Percentiles rank a stretch among this genome's conserved stretches.
These are phyloP conservation scores for Microchrysa polita DNA, from an alignment of 2,888 invertebrate genomes.

Conservation along the genomic window DNA sequence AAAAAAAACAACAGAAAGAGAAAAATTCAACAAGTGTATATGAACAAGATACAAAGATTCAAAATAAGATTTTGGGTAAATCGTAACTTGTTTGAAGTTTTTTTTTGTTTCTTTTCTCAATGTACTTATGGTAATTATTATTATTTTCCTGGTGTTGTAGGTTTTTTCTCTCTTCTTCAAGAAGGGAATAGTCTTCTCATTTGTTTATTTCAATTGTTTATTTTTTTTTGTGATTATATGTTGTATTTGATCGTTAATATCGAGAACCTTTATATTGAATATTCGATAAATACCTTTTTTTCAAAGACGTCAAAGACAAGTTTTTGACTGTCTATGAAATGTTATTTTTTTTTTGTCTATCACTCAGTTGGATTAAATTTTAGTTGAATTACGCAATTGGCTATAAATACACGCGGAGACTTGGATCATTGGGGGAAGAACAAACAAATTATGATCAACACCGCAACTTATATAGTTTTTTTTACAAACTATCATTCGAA, in stretches of 20 bases:
- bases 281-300: background rate
- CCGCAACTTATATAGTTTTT: background rate
- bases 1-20: no score
- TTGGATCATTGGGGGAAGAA: no score
- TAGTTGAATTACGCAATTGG: constrained; percentile 29
- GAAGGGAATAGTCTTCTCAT: no score
- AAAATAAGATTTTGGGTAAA: constrained; percentile 37
- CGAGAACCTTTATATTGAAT: constrained; percentile 23
- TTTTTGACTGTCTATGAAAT: background rate
- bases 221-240: no score
- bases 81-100: constrained; percentile 36
- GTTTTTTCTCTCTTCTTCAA: no score
- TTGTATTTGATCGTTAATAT: background rate
- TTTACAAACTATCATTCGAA: background rate
- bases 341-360: background rate
- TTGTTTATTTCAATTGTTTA: no score
- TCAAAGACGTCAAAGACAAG: background rate
- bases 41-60: background rate
- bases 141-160: constrained; percentile 5
- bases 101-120: background rate
- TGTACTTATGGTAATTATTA: constrained; percentile 41
- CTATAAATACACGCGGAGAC: constrained; percentile 18
- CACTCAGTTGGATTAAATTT: background rate
- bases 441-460: no score
- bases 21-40: background rate